Percentiles rank a stretch among this genome's conserved stretches.
Conservation (phyloP, 2,113 vertebrate species). For the Copsychus sechellarum region DNA sequence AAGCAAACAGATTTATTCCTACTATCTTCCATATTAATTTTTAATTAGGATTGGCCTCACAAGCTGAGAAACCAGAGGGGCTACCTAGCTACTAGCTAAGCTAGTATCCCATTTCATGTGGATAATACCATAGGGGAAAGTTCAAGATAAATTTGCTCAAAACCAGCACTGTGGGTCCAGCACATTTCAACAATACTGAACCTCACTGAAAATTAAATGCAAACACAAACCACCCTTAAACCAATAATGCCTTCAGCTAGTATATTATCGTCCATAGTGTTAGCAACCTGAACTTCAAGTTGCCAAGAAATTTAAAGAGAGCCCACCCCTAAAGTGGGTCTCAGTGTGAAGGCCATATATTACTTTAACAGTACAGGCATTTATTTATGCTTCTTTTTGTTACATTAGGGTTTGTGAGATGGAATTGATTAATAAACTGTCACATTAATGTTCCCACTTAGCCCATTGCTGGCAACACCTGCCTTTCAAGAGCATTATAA, state of each 20-base stretch:
- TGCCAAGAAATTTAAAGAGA: background rate
- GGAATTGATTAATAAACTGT: conserved; percentile 7
- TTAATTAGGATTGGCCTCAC: background rate
- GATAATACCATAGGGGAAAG: background rate
- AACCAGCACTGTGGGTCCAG: background rate
- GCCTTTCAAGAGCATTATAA: background rate
- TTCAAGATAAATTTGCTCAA: background rate
- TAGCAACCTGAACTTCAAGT: background rate
- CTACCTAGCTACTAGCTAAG: background rate
- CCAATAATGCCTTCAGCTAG: background rate
- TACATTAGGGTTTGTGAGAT: background rate
- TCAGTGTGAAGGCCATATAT: background rate
- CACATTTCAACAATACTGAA: background rate
- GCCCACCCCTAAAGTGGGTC: background rate
- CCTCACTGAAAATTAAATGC: background rate
- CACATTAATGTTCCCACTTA: conserved; percentile 20
- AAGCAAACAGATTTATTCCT: background rate
- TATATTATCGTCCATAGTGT: background rate
- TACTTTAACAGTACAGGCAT: background rate
- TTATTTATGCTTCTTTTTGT: background rate
- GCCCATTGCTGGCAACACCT: background rate
- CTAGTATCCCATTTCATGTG: background rate
- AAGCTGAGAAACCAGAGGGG: background rate
- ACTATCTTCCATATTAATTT: background rate
- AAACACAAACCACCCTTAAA: background rate